Base-by-base conservation (phyloP, 1,140 invertebrate species). In the Drosophila paulistorum region DNA sequence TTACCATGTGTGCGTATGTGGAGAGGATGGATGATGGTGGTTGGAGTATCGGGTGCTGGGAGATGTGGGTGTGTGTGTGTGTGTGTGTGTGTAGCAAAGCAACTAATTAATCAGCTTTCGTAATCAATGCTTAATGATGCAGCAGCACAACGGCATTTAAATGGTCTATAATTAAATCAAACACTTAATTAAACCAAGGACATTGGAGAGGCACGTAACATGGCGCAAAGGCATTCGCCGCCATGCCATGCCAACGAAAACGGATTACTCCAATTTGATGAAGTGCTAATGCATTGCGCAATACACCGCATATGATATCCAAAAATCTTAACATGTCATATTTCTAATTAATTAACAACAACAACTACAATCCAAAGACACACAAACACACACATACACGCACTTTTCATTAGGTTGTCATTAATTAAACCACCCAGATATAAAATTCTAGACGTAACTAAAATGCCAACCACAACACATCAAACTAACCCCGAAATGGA, bases 61-160 rank as follows among this genome's bases (percentile, higher is more conserved):
- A 65, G 14, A 3, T 11, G 9, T 60, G 26, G 55, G 41, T 30
- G 54, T 13, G 37, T 7, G 54, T 20, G 20, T 20, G 20, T 20
- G 20, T 20, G 20, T 20, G 13, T 10, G 63, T 66, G 58, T 14
- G 48, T 57, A 42, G 59, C 41, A 74, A 60, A 57, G 45, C 72
- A 77, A 77, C 83, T 83, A 86, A 86, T 86, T 86, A 87, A 82
- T 79, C 83, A 77, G 79, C 69, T 70, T 87, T 68, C 76, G 72
- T 87, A 87, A 86, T 86, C 79, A 86, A 82, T 87, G 83, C 83
- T 79, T 86, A 86, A 86, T 87, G 83, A 79, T 77, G 83, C 83
- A 70, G 67, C 66, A 68, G 60, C 63, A 54, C 71, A 85, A 62
- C 60, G 71, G 59, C 68, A 86, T 86, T 86, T 86, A 85, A 86